Conservation (phyloP, 2,113 vertebrate species). For the Rynchops niger region DNA sequence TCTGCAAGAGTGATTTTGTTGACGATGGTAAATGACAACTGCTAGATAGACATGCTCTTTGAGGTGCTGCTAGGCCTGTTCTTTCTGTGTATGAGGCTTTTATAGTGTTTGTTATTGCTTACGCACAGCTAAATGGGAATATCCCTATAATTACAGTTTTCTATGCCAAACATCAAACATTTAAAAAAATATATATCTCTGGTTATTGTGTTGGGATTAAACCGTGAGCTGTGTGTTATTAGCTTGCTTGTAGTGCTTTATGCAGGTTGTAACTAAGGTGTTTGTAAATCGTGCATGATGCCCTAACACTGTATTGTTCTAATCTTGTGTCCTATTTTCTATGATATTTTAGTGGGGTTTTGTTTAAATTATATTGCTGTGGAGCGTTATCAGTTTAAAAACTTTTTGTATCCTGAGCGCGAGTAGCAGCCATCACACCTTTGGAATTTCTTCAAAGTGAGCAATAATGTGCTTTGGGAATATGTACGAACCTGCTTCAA, state of each 20-base stretch:
- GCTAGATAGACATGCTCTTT: neutral
- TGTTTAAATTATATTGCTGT: neutral
- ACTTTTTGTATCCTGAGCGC: neutral
- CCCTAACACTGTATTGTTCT: neutral
- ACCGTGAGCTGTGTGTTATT: neutral
- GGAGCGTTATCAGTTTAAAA: neutral
- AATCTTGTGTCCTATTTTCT: neutral
- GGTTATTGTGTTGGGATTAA: slow-evolving; percentile 32
- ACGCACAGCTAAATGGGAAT: neutral
- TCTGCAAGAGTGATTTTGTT: slow-evolving; percentile 11
- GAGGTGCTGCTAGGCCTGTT: neutral
- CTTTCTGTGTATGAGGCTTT: neutral
- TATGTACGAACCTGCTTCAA: neutral
- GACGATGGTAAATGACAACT: neutral
- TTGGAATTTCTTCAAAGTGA: neutral
- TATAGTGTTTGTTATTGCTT: neutral
- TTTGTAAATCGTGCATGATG: neutral
- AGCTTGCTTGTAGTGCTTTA: neutral
- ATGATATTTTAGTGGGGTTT: neutral
- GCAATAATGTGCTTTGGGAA: neutral
- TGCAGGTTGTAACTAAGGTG: neutral
- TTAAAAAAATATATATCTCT: neutral
- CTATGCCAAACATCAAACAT: slow-evolving; percentile 6
- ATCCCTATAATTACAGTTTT: slow-evolving; percentile 33
- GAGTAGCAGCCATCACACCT: neutral